phyloP scores from a whole-genome alignment of 92 coral and sea anemone species.

The Heliopora coerulea region DNA sequence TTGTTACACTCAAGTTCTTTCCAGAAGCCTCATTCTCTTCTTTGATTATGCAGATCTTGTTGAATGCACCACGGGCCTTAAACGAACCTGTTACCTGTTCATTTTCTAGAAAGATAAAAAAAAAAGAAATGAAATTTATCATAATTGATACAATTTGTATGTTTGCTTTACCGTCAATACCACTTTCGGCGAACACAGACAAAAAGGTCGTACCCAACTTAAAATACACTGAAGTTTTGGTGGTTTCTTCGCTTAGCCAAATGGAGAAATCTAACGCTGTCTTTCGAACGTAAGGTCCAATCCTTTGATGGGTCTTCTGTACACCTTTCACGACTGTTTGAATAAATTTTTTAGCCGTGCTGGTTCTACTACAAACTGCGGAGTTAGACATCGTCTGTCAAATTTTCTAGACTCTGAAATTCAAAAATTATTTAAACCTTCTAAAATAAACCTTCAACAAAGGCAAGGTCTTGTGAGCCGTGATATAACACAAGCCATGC shows the following conservation, averaged over 20 bases:
- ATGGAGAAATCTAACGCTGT: constrained; percentile 70
- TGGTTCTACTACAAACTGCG: not conserved
- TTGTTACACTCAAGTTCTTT: constrained; percentile 49
- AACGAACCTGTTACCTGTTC: constrained; percentile 88
- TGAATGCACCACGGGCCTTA: constrained; percentile 87
- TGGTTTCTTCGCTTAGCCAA: constrained; percentile 69
- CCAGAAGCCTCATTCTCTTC: constrained; percentile 44
- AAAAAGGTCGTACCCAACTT: constrained; percentile 75
- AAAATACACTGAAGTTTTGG: constrained; percentile 60
- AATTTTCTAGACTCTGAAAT: too few relatives aligned
- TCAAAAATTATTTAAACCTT: too few relatives aligned
- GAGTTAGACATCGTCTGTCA: not conserved
- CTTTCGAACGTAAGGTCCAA: constrained; percentile 56
- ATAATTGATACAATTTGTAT: too few relatives aligned
- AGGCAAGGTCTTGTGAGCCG: too few relatives aligned
- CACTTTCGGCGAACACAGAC: too few relatives aligned
- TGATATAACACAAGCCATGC: too few relatives aligned
- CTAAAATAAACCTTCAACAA: too few relatives aligned
- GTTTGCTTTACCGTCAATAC: too few relatives aligned
- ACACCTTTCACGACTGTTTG: constrained; percentile 38
- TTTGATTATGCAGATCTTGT: constrained; percentile 63
- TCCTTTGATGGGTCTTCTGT: constrained; percentile 43
- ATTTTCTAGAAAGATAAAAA: constrained; percentile 55
- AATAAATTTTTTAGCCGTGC: constrained; percentile 1
- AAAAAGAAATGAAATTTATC: not conserved